Percentiles rank a stretch among this genome's conserved stretches.
Evolutionary conservation across 1,140 invertebrate genomes (phyloP).

Genomic region (Campoletis sonorensis): DNA sequence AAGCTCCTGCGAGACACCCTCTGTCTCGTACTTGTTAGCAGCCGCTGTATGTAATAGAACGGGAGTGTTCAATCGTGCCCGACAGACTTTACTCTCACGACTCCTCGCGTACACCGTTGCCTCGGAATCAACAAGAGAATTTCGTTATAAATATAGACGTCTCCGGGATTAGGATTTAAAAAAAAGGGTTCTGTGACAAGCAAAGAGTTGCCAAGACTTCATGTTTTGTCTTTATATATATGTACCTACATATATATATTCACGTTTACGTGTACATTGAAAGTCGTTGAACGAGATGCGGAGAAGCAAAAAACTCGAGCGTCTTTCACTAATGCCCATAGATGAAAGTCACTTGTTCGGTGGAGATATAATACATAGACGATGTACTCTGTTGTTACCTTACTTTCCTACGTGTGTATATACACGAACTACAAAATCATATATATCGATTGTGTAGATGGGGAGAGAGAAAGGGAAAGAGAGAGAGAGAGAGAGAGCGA

Average conservation of each 20-base stretch:
- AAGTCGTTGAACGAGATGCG: neutral
- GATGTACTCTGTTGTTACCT: slow-evolving; percentile 13
- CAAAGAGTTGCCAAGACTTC: slow-evolving; percentile 36
- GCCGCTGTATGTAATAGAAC: neutral
- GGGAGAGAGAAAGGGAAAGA: slow-evolving; percentile 11
- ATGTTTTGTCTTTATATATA: slow-evolving; percentile 36
- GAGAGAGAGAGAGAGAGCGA: neutral
- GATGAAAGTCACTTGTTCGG: slow-evolving; percentile 42
- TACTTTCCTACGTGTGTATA: slow-evolving; percentile 24
- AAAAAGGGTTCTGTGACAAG: slow-evolving; percentile 35
- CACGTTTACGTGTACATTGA: neutral
- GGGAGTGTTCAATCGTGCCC: slow-evolving; percentile 35
- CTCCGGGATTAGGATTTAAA: slow-evolving; percentile 16
- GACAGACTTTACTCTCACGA: slow-evolving; percentile 37
- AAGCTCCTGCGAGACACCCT: slow-evolving; percentile 23
- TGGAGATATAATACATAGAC: slow-evolving; percentile 34
- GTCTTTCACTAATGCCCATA: slow-evolving; percentile 45
- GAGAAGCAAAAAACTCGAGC: slow-evolving; percentile 37
- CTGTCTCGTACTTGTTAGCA: slow-evolving; percentile 25
- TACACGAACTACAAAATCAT: slow-evolving; percentile 1
- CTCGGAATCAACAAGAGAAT: slow-evolving; percentile 25
- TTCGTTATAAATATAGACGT: slow-evolving; percentile 45
- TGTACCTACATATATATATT: neutral
- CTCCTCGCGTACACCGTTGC: neutral
- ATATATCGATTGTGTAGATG: slow-evolving; percentile 1